Base-by-base conservation (phyloP, 2,113 vertebrate genomes). In the Sterrhoptilus dennistouni region DNA sequence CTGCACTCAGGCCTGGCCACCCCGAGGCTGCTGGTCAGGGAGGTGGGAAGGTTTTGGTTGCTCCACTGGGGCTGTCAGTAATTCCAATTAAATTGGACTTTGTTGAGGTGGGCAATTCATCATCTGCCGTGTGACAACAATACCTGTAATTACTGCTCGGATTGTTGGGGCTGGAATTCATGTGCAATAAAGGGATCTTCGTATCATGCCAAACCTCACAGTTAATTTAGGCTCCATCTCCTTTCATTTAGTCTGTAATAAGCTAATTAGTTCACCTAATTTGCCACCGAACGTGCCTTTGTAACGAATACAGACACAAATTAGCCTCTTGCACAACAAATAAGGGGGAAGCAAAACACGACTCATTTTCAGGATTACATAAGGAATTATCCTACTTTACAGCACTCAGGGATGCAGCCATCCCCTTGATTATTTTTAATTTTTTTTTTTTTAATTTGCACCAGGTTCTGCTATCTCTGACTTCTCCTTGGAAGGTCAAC, bases 181-280 rank as follows among this genome's bases (percentile, higher is more conserved):
- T 69, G 75, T 69, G 92, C 93, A 95, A 92, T 91, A 88, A 94
- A 95, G 76, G 95, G 94, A 95, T 91, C 93, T 72, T 93, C 94
- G 70, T 44, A 93, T 70, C 90, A 83, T n/a, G 95, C 95, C 96
- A 97, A 97, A 89, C 90, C 96, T 95, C 95, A 74, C 81, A 88
- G 87, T 96, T 97, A 84, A 97, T 97, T 97, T 95, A 66, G 79
- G 93, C 52, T 89, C 93, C 75, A 66, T 95, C 96, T 97, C 93
- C 94, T 95, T 94, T 95, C 94, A 95, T 96, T 97, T 95, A 79
- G 77, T 59, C 90, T 75, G 74, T 88, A 96, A 97, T 96, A 90
- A 94, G 79, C 90, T 91, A 97, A 97, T 97, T 95, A 96, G 89
- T 90, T 93, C 96, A 57, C 84, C 89, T 95, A 93, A 95, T 96